Base-by-base conservation (phyloP, 2,113 vertebrate species). In the Heterochromis multidens region DNA sequence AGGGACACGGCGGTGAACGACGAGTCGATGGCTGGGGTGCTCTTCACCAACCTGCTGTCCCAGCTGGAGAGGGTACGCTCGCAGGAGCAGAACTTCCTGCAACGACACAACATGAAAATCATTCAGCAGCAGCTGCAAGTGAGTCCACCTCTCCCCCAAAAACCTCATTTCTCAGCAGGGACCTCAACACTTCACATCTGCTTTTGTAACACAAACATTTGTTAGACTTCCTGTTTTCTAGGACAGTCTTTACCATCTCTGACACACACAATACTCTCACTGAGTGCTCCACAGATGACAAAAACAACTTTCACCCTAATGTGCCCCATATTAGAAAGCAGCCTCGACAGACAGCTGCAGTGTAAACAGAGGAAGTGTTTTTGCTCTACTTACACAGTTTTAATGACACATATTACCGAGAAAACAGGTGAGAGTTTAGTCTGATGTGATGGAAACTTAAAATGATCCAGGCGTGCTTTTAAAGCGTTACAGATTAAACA, bases 51-150 rank as follows among this genome's bases (percentile, higher is more conserved):
- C 87, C 94, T 99, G 86, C 88, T 99, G 74, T 95, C 97, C 89
- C 98, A 99, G 91, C 88, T 99, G 94, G 98, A 99, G 14, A 96
- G 97, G 10, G 97, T 97, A 83, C 96, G 98, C 56, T 96, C 96
- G 0, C 97, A 97, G 88, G 98, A 99, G 91, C 97, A 97, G 91
- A 99, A 99, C 90, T 97, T 99, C 78, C 96, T 99, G 3, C 96
- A 98, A 84, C 97, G 98, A 88, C 98, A 99, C 95, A 99, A 99
- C 89, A 96, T 99, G 90, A 99, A 98, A 88, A 97, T 98, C 92
- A 98, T 98, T 82, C 97, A 97, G 61, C 98, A 98, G 92, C 96
- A 98, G 87, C 95, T 99, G 46, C 97, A 99, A 98, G 98, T 99
- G 80, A 81, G 95, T 63, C 33, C 21, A 11, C 17, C 7, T 57